Percentiles rank a stretch among this genome's conserved stretches.
Evolutionary conservation across 1,140 invertebrate species (phyloP).

Genomic region (Bombus turneri): DNA sequence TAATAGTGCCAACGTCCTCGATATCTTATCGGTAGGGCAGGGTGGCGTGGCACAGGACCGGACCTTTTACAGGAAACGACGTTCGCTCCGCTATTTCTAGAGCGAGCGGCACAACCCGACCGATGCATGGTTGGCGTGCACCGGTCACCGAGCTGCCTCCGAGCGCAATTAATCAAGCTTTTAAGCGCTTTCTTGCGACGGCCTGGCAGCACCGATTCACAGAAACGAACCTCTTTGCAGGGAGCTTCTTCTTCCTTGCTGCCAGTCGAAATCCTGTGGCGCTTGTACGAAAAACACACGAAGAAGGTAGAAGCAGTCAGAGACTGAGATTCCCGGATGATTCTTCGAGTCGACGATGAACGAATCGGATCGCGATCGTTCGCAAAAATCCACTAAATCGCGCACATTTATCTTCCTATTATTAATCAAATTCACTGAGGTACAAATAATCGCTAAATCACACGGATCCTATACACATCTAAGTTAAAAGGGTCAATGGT

Average conservation of each 20-base stretch:
- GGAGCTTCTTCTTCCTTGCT: background rate
- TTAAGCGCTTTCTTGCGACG: constrained; percentile 28
- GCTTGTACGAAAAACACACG: background rate
- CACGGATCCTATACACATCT: background rate
- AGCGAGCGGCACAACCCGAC: background rate
- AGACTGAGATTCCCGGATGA: background rate
- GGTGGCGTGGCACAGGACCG: background rate
- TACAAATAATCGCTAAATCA: background rate
- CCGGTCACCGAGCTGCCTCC: constrained; percentile 18
- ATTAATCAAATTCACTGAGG: background rate
- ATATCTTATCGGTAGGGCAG: background rate
- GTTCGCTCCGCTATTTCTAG: constrained; percentile 11
- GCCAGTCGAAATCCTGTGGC: background rate
- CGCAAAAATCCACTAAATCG: background rate
- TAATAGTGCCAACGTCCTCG: constrained; percentile 2
- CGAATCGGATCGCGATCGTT: no score
- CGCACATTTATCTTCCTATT: background rate
- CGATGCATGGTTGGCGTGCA: constrained; percentile 42
- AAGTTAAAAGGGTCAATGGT: no score
- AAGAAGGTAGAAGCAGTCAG: no score
- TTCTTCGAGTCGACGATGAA: background rate
- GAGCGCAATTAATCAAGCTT: constrained; percentile 45
- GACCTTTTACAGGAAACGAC: constrained; percentile 19
- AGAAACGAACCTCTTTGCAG: background rate
- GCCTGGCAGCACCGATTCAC: background rate